Percentiles rank a stretch among this genome's conserved stretches.
Conservation (phyloP, 2,113 vertebrate species). For the Gasterosteus nipponicus region DNA sequence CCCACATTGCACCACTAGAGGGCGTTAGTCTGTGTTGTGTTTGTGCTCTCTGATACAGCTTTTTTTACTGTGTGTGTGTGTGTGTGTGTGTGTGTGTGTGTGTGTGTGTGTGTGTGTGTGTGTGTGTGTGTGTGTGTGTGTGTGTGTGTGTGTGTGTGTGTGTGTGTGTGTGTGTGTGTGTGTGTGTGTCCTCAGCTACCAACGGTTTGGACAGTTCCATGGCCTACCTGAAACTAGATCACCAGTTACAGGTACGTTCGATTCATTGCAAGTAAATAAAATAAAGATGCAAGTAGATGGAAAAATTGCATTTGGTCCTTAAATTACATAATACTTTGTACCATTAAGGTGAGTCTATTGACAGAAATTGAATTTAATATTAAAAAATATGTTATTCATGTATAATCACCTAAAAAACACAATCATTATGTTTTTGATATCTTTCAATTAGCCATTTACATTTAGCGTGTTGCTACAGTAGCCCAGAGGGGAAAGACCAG, state of each 20-base stretch:
- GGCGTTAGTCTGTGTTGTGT: not conserved
- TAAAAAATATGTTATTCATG: too few species aligned
- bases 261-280: not conserved
- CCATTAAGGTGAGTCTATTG: too few species aligned
- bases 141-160: constrained; percentile 15
- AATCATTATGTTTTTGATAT: too few species aligned
- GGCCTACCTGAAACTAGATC: constrained; percentile 94
- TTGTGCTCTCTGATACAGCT: not conserved
- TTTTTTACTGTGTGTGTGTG: not conserved
- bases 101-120: constrained; percentile 13
- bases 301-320: too few species aligned
- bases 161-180: constrained; percentile 11
- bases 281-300: too few species aligned
- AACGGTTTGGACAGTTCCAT: constrained; percentile 96
- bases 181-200: constrained; percentile 83
- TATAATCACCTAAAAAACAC: too few species aligned
- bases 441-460: too few species aligned
- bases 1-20: constrained; percentile 8
- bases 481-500: too few species aligned
- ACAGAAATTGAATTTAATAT: too few species aligned
- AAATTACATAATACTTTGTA: too few species aligned
- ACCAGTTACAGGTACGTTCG: constrained; percentile 89
- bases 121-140: constrained; percentile 16
- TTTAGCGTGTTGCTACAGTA: too few species aligned
- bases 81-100: constrained; percentile 15